Percentiles rank a stretch among this genome's conserved stretches.
These are phyloP conservation scores for Leptogaster cylindrica DNA, from an alignment of 2,888 invertebrate species.

Conservation along the genomic window DNA sequence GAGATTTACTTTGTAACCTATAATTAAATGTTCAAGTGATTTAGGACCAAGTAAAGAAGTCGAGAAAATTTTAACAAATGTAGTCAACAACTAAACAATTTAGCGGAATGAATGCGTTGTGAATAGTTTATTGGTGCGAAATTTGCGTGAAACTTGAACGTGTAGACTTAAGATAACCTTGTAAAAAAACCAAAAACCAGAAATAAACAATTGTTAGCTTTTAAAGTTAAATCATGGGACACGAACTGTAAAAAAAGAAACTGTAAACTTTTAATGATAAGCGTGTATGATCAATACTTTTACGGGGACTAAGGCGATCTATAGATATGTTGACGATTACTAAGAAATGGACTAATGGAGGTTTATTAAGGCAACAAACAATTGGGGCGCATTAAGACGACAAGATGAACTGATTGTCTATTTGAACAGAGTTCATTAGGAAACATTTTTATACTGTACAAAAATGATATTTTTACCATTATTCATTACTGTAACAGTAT, in stretches of 20 bases:
- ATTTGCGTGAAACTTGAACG: background rate
- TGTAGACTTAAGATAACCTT: constrained; percentile 4
- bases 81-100: background rate
- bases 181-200: too few relatives aligned
- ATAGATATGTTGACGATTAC: constrained; percentile 24
- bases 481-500: constrained; percentile 25
- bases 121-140: background rate
- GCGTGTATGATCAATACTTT: constrained; percentile 28
- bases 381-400: constrained; percentile 33
- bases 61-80: constrained; percentile 33
- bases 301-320: constrained; percentile 18
- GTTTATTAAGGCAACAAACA: constrained; percentile 12
- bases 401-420: constrained; percentile 32
- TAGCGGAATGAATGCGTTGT: constrained; percentile 10
- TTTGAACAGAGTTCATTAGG: constrained; percentile 18
- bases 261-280: constrained; percentile 38
- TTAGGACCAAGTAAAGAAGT: constrained; percentile 45
- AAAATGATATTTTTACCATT: constrained; percentile 44
- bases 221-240: background rate
- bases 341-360: constrained; percentile 6
- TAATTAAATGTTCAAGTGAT: constrained; percentile 44
- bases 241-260: constrained; percentile 28
- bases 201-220: constrained; percentile 17
- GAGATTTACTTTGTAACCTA: constrained; percentile 33
- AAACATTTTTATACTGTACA: constrained; percentile 47